Base-by-base conservation (phyloP, 2,113 vertebrate species). In the Coracopsis vasa region DNA sequence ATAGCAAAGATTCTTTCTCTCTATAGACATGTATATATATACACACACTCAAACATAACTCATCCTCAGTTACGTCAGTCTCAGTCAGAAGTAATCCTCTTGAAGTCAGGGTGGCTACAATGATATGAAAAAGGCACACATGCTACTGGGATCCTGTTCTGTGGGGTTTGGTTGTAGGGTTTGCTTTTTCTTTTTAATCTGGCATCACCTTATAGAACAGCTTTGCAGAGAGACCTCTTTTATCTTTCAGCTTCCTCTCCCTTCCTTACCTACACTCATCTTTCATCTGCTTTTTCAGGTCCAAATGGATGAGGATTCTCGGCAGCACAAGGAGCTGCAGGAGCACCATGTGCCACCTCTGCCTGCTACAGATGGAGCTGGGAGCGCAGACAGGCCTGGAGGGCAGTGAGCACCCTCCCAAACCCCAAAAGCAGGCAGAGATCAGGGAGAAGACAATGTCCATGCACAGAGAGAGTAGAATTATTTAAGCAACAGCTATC, bases 221-320 rank as follows among this genome's bases (percentile, higher is more conserved):
- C 45, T 64, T 78, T 84, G 37, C 70, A 91, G 33, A 64, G 31
- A 88, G 51, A 70, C 19, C 47, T 84, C 44, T 80, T n/a, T 24
- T 29, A 71, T 33, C 41, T 75, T 65, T 18, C 56, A 85, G 70
- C 31, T 27, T 91, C 70, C 61, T 91, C 48, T 86, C 37, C 27
- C 23, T 42, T 44, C 61, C 16, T 65, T 89, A 79, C 60, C 81
- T 53, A 71, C 25, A 33, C 65, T 14, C 27, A 69, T 69, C 33
- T 53, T 70, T 73, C 72, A 91, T 70, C 39, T 79, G 44, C 41
- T 64, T 44, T 31, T 98, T 86, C 86, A 92, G 86, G 91, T 96
- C 39, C 97, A 98, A 96, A 98, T 86, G 97, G 98, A 98, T 4
- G 97, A 98, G 69, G 98, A 98, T 9, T 89, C 96, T 44, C 42